Conservation (phyloP, 2,888 invertebrate genomes). For the Lycia hirtaria region DNA sequence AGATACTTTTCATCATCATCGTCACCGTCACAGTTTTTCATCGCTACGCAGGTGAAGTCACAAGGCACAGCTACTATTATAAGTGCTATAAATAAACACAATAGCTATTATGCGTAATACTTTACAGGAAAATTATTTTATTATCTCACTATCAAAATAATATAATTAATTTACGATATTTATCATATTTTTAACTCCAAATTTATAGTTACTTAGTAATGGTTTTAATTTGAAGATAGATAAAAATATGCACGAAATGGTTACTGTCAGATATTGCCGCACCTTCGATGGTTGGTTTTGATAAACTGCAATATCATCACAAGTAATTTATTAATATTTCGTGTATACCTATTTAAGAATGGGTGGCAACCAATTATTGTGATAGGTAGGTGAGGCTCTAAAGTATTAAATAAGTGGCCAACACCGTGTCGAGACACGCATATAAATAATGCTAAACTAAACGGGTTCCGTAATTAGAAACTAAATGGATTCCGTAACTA, state of each 20-base stretch:
- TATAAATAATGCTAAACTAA: too few species aligned
- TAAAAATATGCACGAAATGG: not conserved
- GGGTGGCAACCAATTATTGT: not conserved
- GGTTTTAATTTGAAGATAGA: not conserved
- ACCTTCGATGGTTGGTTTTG: not conserved
- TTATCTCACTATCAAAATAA: not conserved
- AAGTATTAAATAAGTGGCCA: too few species aligned
- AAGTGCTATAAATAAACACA: too few species aligned
- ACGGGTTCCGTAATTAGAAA: too few species aligned
- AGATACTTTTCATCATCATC: too few species aligned
- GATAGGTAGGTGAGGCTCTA: not conserved
- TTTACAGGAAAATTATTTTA: not conserved
- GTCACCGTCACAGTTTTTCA: too few species aligned
- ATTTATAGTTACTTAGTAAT: not conserved
- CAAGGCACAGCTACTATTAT: too few species aligned
- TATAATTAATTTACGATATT: constrained; percentile 2
- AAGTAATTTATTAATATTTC: constrained; percentile 3
- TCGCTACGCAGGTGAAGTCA: too few species aligned
- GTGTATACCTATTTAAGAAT: not conserved
- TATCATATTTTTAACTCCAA: constrained; percentile 1
- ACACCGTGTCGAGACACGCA: too few species aligned
- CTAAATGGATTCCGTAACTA: too few species aligned
- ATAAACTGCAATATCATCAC: constrained; percentile 1
- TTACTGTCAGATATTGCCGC: not conserved
- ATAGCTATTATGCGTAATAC: not conserved